Evolutionary conservation across 1,140 invertebrate species (phyloP).

Genomic region (Penaeus japonicus): DNA sequence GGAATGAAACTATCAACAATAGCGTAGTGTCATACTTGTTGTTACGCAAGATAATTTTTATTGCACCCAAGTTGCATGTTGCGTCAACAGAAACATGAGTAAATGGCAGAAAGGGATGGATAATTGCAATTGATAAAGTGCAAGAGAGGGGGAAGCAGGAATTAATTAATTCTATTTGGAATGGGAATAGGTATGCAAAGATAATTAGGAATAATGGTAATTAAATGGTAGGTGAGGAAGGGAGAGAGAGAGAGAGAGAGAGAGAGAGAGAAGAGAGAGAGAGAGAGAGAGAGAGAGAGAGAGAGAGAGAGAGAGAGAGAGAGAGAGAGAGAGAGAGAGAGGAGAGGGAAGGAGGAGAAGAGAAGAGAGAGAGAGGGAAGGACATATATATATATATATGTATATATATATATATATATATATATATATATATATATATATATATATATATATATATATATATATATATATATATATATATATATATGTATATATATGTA

Average conservation of each 20-base stretch:
- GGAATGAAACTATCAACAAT: no score
- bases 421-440: background rate
- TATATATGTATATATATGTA: background rate
- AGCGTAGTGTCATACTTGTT: no score
- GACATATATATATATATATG: background rate
- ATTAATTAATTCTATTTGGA: no score
- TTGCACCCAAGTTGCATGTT: no score
- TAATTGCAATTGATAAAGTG: no score
- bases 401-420: background rate
- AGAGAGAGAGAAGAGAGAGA: background rate
- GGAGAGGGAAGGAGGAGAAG: background rate
- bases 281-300: background rate
- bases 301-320: background rate
- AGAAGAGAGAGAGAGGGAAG: background rate
- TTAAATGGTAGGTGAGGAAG: no score
- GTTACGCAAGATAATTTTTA: no score
- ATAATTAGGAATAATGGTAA: no score
- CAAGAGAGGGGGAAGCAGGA: no score
- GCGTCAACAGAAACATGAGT: no score
- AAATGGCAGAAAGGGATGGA: no score
- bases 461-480: constrained; percentile 34
- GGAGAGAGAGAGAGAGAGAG: background rate
- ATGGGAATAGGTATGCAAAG: no score
- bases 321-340: background rate
- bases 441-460: constrained; percentile 13